These are phyloP conservation scores for Epirrhoe tristata DNA, from an alignment of 2,888 invertebrate species.

Conservation along the genomic window DNA sequence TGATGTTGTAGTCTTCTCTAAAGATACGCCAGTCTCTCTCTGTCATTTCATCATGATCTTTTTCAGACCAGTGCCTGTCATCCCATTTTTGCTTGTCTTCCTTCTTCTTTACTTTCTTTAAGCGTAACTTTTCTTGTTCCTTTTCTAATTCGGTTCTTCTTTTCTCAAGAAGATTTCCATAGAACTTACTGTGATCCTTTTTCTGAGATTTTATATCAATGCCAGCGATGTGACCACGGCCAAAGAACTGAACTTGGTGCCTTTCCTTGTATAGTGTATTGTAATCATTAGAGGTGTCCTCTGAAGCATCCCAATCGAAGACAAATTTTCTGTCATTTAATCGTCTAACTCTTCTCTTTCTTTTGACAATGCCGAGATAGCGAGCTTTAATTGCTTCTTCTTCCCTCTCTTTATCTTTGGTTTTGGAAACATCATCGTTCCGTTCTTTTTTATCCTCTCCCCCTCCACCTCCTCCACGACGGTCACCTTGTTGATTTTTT, in stretches of 20 bases:
- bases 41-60: slow-evolving; percentile 97
- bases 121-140: slow-evolving; percentile 96
- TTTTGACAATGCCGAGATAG: slow-evolving; percentile 96
- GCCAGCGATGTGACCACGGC: slow-evolving; percentile 98
- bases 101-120: slow-evolving; percentile 96
- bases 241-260: slow-evolving; percentile 99
- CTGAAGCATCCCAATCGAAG: slow-evolving; percentile 99
- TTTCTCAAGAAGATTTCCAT: slow-evolving; percentile 97
- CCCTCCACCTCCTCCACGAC: slow-evolving; percentile 67
- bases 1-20: slow-evolving; percentile 99
- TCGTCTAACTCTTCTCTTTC: slow-evolving; percentile 95
- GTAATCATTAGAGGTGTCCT: slow-evolving; percentile 99
- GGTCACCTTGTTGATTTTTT: slow-evolving; percentile 75
- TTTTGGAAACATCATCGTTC: slow-evolving; percentile 83
- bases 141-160: slow-evolving; percentile 98
- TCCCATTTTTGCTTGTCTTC: slow-evolving; percentile 99
- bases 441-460: slow-evolving; percentile 76
- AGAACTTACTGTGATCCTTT: slow-evolving; percentile 98
- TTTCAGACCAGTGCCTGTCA: slow-evolving; percentile 99
- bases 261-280: slow-evolving; percentile 98
- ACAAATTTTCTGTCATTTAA: slow-evolving; percentile 99
- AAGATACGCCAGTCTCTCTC: slow-evolving; percentile 99
- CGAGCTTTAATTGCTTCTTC: slow-evolving; percentile 98
- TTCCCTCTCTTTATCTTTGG: slow-evolving; percentile 96
- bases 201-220: slow-evolving; percentile 99